Base-by-base conservation (phyloP, 2,888 invertebrate species). In the Sinopyrophorus schimmeli region DNA sequence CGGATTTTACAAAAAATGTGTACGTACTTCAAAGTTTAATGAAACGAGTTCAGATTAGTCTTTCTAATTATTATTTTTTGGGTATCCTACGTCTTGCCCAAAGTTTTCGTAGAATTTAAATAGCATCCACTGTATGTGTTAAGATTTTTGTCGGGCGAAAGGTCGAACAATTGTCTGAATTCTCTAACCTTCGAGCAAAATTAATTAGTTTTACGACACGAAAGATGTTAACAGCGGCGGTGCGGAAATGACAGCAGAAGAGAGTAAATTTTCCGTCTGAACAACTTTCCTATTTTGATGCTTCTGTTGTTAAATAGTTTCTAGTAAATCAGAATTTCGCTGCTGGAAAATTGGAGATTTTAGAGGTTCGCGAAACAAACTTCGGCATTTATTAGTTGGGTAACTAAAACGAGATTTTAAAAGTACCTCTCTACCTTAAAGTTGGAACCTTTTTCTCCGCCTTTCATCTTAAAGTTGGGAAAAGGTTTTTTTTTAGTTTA, bases 161-260 rank as follows among this genome's bases (percentile, higher is more conserved):
- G 35, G 35, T 35, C 35, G 24, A 11, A 24, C 35, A 24, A 16
- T 35, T 20, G 35, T 23, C 26, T 18, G 43, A 35, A 34, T 18
- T 9, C 24, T 11, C 31, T 26, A 23, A 43, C 34, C 43, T 43
- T 34, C 34, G 18, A 43, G 35, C 27, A 27, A 43, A 43, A 43
- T 43, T 43, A 43, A 43, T 43, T 43, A 43, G 16, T 15, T 17
- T 31, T 35, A 12, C 26, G 32, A 20, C 32, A 35, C 26, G 34
- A 34, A 35, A 43, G 43, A 43, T 34, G 15, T 20, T 41, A 17
- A 32, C 32, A 17, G 24, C 17, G 17, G 23, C 27, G 31, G 31
- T 34, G 42, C 42, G 42, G 42, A 42, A 42, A 42, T 42, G 23
- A 24, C 31, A 16, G 12, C n/a, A 9, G 2, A 16, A 20, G 31